These are phyloP conservation scores for Heliconius nattereri DNA, from an alignment of 1,140 invertebrate genomes.

Conservation along the genomic window DNA sequence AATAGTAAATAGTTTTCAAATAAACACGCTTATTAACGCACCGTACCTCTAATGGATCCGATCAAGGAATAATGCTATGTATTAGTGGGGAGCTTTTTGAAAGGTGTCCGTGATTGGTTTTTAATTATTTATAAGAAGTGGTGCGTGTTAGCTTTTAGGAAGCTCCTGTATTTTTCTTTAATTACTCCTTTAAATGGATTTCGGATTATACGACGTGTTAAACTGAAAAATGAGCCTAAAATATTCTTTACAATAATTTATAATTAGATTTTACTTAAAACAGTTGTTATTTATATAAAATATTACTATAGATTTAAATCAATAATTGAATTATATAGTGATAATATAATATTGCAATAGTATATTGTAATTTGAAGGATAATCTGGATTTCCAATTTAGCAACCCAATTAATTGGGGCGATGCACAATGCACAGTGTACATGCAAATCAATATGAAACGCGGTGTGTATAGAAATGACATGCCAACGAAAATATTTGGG, in stretches of 20 bases:
- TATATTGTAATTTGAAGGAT: neutral
- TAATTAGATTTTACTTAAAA: no score
- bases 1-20: neutral
- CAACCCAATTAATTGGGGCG: neutral
- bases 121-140: conserved; percentile 65
- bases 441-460: neutral
- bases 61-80: conserved; percentile 67
- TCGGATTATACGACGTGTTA: neutral
- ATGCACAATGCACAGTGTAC: neutral
- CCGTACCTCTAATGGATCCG: conserved; percentile 56
- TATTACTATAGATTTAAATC: no score
- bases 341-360: neutral
- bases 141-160: conserved; percentile 29
- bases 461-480: conserved; percentile 1
- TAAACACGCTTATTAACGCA: conserved; percentile 38
- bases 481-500: neutral
- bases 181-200: neutral
- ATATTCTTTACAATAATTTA: no score
- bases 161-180: neutral
- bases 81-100: conserved; percentile 72
- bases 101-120: conserved; percentile 72
- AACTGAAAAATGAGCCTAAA: neutral
- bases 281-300: no score
- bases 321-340: no score
- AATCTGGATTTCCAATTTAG: conserved; percentile 6